phyloP scores from a whole-genome alignment of 2,888 invertebrate genomes.

The Machimus rusticus region DNA sequence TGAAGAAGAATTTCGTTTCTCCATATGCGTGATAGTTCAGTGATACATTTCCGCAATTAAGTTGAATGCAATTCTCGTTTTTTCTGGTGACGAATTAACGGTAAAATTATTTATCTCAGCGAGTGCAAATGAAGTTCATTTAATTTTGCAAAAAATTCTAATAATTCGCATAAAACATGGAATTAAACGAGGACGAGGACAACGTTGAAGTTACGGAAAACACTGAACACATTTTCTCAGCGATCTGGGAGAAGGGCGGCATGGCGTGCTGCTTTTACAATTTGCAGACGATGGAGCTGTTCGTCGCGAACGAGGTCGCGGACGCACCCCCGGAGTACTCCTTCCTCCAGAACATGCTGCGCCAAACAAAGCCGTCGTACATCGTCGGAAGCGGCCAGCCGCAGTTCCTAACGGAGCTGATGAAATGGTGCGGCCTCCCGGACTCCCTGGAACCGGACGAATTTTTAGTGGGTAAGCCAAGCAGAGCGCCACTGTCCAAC shows the following conservation, averaged over 20 bases:
- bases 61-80: not conserved
- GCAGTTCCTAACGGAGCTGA: conserved; percentile 45
- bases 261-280: conserved; percentile 48
- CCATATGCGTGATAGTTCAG: not conserved
- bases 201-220: not conserved
- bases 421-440: conserved; percentile 36
- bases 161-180: not conserved
- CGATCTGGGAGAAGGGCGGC: conserved; percentile 47
- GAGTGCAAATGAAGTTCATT: not conserved
- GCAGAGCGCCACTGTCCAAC: conserved; percentile 4
- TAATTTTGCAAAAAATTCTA: not conserved
- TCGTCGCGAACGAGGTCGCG: conserved; percentile 44
- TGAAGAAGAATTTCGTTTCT: not conserved
- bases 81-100: not conserved
- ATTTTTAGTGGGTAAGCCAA: conserved; percentile 24
- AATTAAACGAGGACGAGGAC: not conserved
- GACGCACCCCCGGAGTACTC: conserved; percentile 48
- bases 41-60: not conserved
- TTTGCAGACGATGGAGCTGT: conserved; percentile 47
- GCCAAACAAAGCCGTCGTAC: conserved; percentile 46
- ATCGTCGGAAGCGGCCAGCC: conserved; percentile 47
- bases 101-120: not conserved
- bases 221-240: conserved; percentile 43
- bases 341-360: conserved; percentile 47
- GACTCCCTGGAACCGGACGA: conserved; percentile 33